Conservation (phyloP, 2,888 invertebrate species). For the Eupithecia centaureata region DNA sequence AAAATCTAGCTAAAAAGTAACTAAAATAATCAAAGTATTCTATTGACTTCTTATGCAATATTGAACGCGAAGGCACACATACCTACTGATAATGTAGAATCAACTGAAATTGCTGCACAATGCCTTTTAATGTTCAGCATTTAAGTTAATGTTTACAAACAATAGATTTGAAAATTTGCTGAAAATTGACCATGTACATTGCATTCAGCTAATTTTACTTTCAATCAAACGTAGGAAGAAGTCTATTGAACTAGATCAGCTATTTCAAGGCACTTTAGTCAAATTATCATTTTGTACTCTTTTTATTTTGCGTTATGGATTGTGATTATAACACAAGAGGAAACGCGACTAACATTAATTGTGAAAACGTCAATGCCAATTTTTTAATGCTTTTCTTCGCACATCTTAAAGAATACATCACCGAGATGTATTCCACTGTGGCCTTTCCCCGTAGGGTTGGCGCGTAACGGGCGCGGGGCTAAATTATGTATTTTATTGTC, state of each 20-base stretch:
- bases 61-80: not conserved
- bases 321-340: too few species aligned
- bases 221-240: not conserved
- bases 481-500: constrained; percentile 79
- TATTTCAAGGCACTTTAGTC: too few species aligned
- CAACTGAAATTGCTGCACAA: not conserved
- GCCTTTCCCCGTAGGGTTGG: constrained; percentile 38
- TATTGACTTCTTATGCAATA: too few species aligned
- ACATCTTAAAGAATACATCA: constrained; percentile 4
- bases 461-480: constrained; percentile 53
- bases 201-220: not conserved
- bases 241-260: too few species aligned
- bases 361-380: not conserved
- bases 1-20: too few species aligned
- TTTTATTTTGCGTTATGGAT: not conserved
- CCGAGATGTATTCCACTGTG: constrained; percentile 31
- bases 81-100: not conserved
- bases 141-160: too few species aligned
- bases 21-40: too few species aligned
- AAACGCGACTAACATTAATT: too few species aligned
- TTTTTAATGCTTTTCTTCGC: not conserved
- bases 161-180: too few species aligned
- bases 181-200: too few species aligned
- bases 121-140: too few species aligned
- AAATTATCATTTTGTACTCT: not conserved